Evolutionary conservation across 2,113 vertebrate genomes (phyloP), one percentile per base, ranked within the genome.

Genomic region (Gallinago paraguaiae): DNA sequence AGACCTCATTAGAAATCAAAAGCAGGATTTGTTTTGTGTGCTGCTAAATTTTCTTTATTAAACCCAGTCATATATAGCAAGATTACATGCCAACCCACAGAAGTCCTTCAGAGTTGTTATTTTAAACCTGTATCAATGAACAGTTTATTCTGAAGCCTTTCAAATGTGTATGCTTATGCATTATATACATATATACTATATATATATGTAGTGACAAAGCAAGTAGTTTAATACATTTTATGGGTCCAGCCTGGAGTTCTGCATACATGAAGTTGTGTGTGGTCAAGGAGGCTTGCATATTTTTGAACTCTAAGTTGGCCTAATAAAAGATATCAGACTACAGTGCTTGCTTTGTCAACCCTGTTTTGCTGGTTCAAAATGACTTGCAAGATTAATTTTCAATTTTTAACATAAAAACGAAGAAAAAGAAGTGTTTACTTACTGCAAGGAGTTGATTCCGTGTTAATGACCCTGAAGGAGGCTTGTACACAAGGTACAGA

Each of bases 241-340:
- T 86, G 86, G 50, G 56, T 94, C 76, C 25, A 53, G 65, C 37
- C 59, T 96, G 94, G 79, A 86, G 59, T 89, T 95, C 61, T 95
- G 33, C 76, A 78, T 89, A 54, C 54, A 86, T 60, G 76, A 77
- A 83, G 61, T 93, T 96, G 90, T 90, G 25, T 97, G 97, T 91
- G 83, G 95, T 92, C 88, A 96, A 91, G 72, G 59, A 93, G 88
- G 18, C 80, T 95, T 96, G 92, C 81, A 85, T 97, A 88, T 93
- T 94, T 98, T 85, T 95, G 95, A 97, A 92, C 88, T 96, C 86
- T 85, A 91, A 95, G 84, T 80, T 96, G 96, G 94, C 68, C 95
- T 96, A 95, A 96, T 96, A 97, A 97, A 97, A 96, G 96, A 91
- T 91, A 96, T 75, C 78, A 89, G 92, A 93, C 91, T 96, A 96